Percentiles rank a stretch among this genome's conserved stretches.
phyloP scores from a whole-genome alignment of 2,888 invertebrate species.

The Xestia xanthographa region DNA sequence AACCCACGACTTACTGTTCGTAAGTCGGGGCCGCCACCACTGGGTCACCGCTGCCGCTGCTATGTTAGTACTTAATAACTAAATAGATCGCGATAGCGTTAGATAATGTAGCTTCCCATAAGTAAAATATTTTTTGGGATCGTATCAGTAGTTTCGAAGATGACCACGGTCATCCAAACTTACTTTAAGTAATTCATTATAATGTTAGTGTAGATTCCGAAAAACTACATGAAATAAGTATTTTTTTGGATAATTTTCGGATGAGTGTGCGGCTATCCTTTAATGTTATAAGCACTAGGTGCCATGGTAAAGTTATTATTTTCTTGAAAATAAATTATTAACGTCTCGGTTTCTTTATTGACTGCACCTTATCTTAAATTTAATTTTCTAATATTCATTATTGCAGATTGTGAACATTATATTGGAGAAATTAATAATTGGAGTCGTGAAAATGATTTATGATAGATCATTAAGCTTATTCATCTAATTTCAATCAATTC shows the following conservation, averaged over 20 bases:
- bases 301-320: neutral
- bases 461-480: neutral
- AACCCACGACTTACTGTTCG: no score
- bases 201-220: neutral
- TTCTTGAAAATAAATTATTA: neutral
- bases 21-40: no score
- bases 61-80: no score
- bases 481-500: neutral
- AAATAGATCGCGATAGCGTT: no score
- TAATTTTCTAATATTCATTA: neutral
- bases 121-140: neutral
- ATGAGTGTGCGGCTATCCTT: no score
- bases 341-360: neutral
- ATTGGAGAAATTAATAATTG: neutral
- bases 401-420: neutral
- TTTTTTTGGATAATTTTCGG: neutral
- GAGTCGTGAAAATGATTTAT: slow-evolving; percentile 3
- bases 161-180: neutral
- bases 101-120: neutral
- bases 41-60: no score
- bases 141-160: neutral
- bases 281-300: neutral
- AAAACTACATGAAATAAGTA: neutral
- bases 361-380: neutral
- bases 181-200: neutral